These are phyloP conservation scores for Stenurella melanura DNA, from an alignment of 2,888 invertebrate genomes.

Conservation along the genomic window DNA sequence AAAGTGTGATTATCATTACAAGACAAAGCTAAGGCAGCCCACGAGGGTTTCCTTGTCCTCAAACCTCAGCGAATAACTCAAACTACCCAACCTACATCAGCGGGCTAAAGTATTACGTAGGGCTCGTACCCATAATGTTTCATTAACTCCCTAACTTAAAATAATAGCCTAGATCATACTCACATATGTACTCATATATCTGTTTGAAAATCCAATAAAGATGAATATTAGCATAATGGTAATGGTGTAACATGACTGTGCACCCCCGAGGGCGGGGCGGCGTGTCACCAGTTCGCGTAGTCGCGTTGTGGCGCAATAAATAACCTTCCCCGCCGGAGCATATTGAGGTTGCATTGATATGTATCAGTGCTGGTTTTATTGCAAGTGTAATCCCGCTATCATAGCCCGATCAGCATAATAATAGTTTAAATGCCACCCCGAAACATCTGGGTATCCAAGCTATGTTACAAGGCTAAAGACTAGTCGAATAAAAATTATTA, in stretches of 20 bases:
- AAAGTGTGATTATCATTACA: too few relatives aligned
- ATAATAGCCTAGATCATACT: slow-evolving; percentile 61
- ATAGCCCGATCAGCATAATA: slow-evolving; percentile 74
- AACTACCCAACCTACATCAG: slow-evolving; percentile 3
- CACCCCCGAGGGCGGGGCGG: slow-evolving; percentile 63
- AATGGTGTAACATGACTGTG: slow-evolving; percentile 52
- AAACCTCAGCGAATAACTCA: slow-evolving; percentile 4
- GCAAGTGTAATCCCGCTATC: slow-evolving; percentile 74
- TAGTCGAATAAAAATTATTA: slow-evolving; percentile 19
- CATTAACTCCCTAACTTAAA: slow-evolving; percentile 60
- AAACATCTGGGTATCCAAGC: slow-evolving; percentile 69
- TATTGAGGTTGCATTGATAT: slow-evolving; percentile 74
- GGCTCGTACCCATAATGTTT: slow-evolving; percentile 57
- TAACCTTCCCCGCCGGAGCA: slow-evolving; percentile 68
- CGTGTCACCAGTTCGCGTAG: slow-evolving; percentile 66
- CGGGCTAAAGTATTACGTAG: slow-evolving; percentile 38
- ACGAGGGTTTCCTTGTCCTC: background rate
- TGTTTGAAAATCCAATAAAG: slow-evolving; percentile 64
- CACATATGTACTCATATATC: slow-evolving; percentile 63
- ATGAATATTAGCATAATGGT: slow-evolving; percentile 65
- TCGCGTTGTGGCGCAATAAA: slow-evolving; percentile 67
- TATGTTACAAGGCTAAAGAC: slow-evolving; percentile 25
- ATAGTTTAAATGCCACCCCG: slow-evolving; percentile 71
- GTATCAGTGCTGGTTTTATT: slow-evolving; percentile 74
- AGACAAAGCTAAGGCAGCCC: background rate